A percentile compares a stretch with the other conserved stretches of the same genome.
These are phyloP conservation scores for Chaetorhynchus papuensis DNA, from an alignment of 2,113 vertebrate species.

Conservation along the genomic window DNA sequence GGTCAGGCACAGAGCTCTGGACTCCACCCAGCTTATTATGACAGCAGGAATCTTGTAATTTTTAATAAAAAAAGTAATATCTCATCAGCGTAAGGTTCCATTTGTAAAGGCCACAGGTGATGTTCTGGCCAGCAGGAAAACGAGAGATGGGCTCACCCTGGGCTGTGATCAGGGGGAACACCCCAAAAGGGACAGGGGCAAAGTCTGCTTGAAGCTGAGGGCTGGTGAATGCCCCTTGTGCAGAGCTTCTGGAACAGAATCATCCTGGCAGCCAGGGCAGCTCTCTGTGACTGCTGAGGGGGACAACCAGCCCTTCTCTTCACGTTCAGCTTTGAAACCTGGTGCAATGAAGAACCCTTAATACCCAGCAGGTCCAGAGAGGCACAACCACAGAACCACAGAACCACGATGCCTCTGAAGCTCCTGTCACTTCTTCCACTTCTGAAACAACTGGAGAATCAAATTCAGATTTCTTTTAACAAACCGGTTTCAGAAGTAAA, in stretches of 20 bases:
- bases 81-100: neutral
- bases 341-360: neutral
- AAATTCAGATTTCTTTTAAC: neutral
- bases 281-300: neutral
- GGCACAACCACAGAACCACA: neutral
- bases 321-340: neutral
- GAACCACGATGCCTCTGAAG: neutral
- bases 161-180: neutral
- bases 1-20: neutral
- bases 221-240: neutral
- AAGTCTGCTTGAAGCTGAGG: neutral
- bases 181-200: neutral
- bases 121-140: neutral
- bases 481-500: neutral
- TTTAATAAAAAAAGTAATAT: neutral
- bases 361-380: neutral
- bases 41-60: neutral
- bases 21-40: neutral
- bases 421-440: neutral
- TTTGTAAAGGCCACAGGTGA: neutral
- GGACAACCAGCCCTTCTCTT: neutral
- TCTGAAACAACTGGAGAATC: neutral
- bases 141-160: accelerated
- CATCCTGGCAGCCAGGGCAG: neutral
- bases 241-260: neutral